Evolutionary conservation across 2,888 invertebrate genomes (phyloP).

Genomic region (Cistogaster globosa): DNA sequence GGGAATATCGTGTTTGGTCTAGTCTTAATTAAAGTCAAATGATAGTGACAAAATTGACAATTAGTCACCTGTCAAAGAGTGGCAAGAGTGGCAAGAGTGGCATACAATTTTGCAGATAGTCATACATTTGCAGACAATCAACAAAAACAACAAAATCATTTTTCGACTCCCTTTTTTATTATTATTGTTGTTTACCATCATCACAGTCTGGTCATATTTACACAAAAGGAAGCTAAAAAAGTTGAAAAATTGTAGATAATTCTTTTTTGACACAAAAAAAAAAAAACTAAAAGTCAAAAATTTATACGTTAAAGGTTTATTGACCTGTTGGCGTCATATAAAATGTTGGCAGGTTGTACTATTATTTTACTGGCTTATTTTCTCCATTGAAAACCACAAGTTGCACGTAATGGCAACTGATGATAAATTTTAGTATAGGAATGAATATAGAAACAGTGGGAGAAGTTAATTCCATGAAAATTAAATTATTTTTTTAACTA

Average conservation of each 20-base stretch:
- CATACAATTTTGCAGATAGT: conserved; percentile 42
- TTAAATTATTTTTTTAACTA: too few species aligned
- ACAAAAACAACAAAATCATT: conserved; percentile 31
- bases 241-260: conserved; percentile 5
- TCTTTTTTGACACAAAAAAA: conserved; percentile 22
- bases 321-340: conserved; percentile 38
- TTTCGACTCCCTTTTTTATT: not conserved
- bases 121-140: conserved; percentile 44
- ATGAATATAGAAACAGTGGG: not conserved
- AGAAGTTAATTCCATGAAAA: too few species aligned
- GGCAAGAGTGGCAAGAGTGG: conserved; percentile 65
- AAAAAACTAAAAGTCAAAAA: not conserved
- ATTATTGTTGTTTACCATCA: not conserved
- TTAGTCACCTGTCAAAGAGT: conserved; percentile 71
- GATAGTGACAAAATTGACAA: conserved; percentile 71
- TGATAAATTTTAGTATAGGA: not conserved
- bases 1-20: conserved; percentile 21
- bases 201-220: conserved; percentile 18
- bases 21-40: conserved; percentile 61
- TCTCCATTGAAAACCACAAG: conserved; percentile 39
- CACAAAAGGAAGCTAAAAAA: conserved; percentile 1
- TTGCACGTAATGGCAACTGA: conserved; percentile 38
- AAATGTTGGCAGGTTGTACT: conserved; percentile 50
- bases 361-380: not conserved
- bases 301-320: conserved; percentile 36